Base-by-base conservation (phyloP, 53 echinoderm and acorn worm genomes). In the Arbacia lixula region DNA sequence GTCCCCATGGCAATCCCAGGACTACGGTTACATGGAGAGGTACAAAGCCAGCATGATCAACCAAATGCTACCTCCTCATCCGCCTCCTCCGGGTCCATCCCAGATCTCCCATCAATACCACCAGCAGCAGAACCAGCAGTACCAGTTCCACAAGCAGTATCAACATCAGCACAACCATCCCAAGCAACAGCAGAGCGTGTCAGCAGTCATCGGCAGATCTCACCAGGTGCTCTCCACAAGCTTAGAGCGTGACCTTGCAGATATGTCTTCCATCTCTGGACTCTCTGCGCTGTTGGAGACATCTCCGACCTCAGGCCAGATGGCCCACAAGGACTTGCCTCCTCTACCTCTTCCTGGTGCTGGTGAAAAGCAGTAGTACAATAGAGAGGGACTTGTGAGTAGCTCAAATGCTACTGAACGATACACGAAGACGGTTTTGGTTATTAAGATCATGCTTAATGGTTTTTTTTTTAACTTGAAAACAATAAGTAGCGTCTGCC, bases 131-230 rank as follows among this genome's bases (percentile, higher is more conserved):
- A 33, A 66, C 3, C 66, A 66, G 38, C n/a, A 35, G 14, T 20
- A 16, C 63, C 28, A 29, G 4, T 31, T 28, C 0, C 63, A 9
- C 3, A 26, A 62, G 25, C 63, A 31, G 14, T 14, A 62, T 21
- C 63, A 6, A 14, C 3, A 1, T 14, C 25, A 46, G 16, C 51
- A 50, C 1, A 43, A 73, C 53, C 73, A 27, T 28, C 5, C 28
- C 32, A 27, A 73, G 49, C 12, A 72, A 41, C 71, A 71, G 40
- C 46, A 72, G 51, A 72, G 73, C 50, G 49, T 72, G 73, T 72
- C 73, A 42, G 17, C 35, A 17, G 17, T 22, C 36, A 66, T 36
- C 66, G 4, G 38, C 0, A 20, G 37, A 32, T 3, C 66, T 36
- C 66, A 36, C 66, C 66, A 66, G 19, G 66, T 66, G n/a, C n/a